Percentiles rank a stretch among this genome's conserved stretches.
Conservation (phyloP, 1,140 invertebrate genomes). For the Eulimnadia texana region DNA sequence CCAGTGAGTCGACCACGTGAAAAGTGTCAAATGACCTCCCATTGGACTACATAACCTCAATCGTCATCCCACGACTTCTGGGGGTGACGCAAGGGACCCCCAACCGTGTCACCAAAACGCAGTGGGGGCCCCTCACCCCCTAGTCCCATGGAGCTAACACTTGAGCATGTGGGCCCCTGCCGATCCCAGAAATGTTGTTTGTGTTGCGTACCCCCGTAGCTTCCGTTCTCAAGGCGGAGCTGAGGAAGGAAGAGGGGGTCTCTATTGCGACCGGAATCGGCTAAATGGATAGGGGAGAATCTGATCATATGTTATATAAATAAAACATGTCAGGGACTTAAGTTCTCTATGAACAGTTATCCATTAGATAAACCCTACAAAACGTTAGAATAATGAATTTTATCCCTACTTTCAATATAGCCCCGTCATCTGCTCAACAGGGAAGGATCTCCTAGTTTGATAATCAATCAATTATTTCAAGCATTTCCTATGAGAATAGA, state of each 20-base stretch:
- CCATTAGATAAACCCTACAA: no score
- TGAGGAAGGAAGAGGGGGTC: not conserved
- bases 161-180: not conserved
- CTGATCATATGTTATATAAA: not conserved
- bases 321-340: no score
- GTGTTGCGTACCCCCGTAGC: not conserved
- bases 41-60: not conserved
- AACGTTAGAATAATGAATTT: no score
- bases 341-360: no score
- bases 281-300: not conserved
- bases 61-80: not conserved
- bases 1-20: not conserved
- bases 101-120: no score
- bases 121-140: no score
- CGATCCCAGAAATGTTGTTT: not conserved
- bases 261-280: not conserved
- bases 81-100: not conserved
- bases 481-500: no score
- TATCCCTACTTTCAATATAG: no score
- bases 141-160: not conserved
- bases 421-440: no score
- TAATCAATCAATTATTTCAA: no score
- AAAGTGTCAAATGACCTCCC: not conserved
- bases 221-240: not conserved
- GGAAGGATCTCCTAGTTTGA: no score